Conservation (phyloP, 2,888 invertebrate species). For the Mythimna lalbum region DNA sequence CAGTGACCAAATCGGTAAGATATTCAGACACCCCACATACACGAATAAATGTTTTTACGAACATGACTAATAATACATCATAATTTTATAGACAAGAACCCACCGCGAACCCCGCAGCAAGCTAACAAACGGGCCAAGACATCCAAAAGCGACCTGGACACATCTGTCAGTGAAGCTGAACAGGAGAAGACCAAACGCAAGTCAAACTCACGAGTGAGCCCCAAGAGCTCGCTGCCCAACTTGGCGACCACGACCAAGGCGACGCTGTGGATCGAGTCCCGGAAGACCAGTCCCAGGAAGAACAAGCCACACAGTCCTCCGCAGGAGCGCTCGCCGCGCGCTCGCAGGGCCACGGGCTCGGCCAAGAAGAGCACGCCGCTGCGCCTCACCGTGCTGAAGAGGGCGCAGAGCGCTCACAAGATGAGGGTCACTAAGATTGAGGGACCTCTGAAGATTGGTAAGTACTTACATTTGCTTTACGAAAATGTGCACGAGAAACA, state of each 20-base stretch:
- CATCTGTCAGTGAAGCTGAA: conserved; percentile 41
- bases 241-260: conserved; percentile 75
- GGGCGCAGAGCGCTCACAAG: conserved; percentile 68
- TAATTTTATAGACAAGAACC: conserved; percentile 29
- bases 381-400: conserved; percentile 72
- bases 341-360: conserved; percentile 28
- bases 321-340: conserved; percentile 7
- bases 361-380: conserved; percentile 70
- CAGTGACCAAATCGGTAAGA: conserved; percentile 72
- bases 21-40: too few relatives aligned
- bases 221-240: conserved; percentile 22
- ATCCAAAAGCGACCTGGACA: conserved; percentile 51
- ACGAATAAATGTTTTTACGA: too few relatives aligned
- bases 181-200: conserved; percentile 49
- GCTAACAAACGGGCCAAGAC: conserved; percentile 48
- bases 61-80: neutral
- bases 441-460: conserved; percentile 76
- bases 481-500: neutral
- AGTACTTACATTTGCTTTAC: conserved; percentile 34
- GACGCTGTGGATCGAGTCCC: conserved; percentile 82
- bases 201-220: conserved; percentile 37
- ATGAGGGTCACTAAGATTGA: conserved; percentile 75
- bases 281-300: conserved; percentile 71
- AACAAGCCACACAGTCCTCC: conserved; percentile 16
- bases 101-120: conserved; percentile 30